phyloP scores from a whole-genome alignment of 2,797 vertebrate genomes.

The Chiroxiphia lanceolata region DNA sequence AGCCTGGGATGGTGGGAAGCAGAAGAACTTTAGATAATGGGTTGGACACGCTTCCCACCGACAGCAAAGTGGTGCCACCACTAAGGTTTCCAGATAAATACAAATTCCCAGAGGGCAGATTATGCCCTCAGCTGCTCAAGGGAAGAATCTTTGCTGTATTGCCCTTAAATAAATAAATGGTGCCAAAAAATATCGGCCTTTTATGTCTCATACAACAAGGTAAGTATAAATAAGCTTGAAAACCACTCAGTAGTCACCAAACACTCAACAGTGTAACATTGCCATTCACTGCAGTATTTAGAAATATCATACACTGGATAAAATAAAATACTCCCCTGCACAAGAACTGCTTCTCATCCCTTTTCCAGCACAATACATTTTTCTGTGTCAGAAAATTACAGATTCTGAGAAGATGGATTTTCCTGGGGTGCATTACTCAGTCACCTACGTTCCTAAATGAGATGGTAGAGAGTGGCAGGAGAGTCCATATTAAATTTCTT shows the following conservation, averaged over 20 bases:
- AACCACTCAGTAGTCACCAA: not conserved
- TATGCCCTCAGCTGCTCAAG: fast-evolving
- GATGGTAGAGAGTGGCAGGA: not conserved
- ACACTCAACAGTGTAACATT: not conserved
- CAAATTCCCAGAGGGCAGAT: not conserved
- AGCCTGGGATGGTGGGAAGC: not conserved
- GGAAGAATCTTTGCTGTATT: not conserved
- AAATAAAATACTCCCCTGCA: not conserved
- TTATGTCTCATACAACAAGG: not conserved
- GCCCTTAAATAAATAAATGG: not conserved
- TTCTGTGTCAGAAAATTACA: not conserved
- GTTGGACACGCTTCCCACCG: fast-evolving
- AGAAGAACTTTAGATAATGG: not conserved
- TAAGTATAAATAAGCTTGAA: not conserved
- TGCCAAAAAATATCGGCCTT: not conserved
- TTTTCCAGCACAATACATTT: not conserved
- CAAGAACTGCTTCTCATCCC: not conserved
- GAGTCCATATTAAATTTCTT: conserved; percentile 34
- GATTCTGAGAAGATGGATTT: not conserved
- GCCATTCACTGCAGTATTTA: not conserved
- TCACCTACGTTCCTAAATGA: conserved; percentile 7
- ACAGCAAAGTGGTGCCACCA: not conserved
- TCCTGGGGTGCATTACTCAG: conserved; percentile 21
- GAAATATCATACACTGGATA: not conserved
- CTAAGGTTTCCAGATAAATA: not conserved